These are phyloP conservation scores for Psettodes erumei DNA, from an alignment of 2,113 vertebrate genomes.

Conservation along the genomic window DNA sequence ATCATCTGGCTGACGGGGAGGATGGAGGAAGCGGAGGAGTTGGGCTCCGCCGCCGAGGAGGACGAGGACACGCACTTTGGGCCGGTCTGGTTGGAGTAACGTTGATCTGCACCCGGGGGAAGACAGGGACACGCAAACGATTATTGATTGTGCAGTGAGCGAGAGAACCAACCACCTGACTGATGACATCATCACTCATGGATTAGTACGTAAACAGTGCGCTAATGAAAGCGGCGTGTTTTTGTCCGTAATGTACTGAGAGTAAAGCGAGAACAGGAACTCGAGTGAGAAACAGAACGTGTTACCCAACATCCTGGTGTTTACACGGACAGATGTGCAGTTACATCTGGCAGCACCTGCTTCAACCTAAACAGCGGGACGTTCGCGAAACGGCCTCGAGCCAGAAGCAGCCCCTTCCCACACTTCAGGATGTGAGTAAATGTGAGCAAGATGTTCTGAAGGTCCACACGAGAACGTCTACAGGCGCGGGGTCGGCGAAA, in stretches of 20 bases:
- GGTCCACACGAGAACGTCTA: too few species aligned
- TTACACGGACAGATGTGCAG: background rate
- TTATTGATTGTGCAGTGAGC: background rate
- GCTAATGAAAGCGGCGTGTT: too few species aligned
- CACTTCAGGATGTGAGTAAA: too few species aligned
- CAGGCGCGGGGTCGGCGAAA: too few species aligned
- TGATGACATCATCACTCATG: background rate
- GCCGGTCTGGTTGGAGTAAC: slow-evolving; percentile 84
- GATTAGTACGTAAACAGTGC: too few species aligned
- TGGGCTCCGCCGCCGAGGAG: slow-evolving; percentile 85
- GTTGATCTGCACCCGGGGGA: slow-evolving; percentile 81
- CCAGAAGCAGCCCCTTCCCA: too few species aligned
- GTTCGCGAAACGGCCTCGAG: too few species aligned
- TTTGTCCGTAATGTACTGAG: too few species aligned
- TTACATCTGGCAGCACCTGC: background rate
- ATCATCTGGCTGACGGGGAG: slow-evolving; percentile 94
- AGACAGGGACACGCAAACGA: background rate
- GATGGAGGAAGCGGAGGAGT: slow-evolving; percentile 85
- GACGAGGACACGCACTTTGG: slow-evolving; percentile 84
- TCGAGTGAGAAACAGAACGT: slow-evolving; percentile 14
- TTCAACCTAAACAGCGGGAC: slow-evolving; percentile 10
- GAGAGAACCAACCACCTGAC: background rate
- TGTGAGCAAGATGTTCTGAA: too few species aligned
- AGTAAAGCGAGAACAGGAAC: slow-evolving; percentile 12
- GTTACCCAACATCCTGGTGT: background rate